These are phyloP conservation scores for Tachypleus tridentatus DNA, from an alignment of 1,140 invertebrate species.

Conservation along the genomic window DNA sequence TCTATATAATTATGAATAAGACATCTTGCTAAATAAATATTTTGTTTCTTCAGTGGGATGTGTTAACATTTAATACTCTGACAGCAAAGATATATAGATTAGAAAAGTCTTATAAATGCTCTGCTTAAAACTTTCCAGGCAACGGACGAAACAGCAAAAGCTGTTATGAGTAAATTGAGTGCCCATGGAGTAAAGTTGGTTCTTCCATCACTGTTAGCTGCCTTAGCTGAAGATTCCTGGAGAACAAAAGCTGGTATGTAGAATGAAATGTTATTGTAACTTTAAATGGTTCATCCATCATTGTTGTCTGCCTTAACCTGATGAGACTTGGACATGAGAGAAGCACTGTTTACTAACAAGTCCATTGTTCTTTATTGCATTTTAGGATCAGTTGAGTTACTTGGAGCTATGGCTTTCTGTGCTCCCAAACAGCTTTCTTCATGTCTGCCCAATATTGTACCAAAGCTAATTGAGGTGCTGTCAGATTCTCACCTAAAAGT, in stretches of 20 bases:
- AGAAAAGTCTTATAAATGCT: no score
- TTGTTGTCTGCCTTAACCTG: no score
- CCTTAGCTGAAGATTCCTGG: conserved; percentile 96
- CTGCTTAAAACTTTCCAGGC: conserved; percentile 43
- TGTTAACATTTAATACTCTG: no score
- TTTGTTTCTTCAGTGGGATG: no score
- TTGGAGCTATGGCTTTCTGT: conserved; percentile 96
- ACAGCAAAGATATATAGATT: no score
- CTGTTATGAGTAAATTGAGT: conserved; percentile 92
- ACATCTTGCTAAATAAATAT: no score
- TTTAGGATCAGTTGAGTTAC: conserved; percentile 80
- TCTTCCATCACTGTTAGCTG: conserved; percentile 73
- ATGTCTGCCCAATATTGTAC: conserved; percentile 94
- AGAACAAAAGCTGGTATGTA: conserved; percentile 81
- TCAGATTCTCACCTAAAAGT: conserved; percentile 97
- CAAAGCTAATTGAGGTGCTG: conserved; percentile 93
- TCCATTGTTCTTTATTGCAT: not conserved
- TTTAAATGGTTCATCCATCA: not conserved
- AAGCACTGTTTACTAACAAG: no score
- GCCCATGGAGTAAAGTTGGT: conserved; percentile 96
- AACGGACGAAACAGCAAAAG: conserved; percentile 85
- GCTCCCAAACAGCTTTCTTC: conserved; percentile 96
- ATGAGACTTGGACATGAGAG: no score
- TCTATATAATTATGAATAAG: no score
- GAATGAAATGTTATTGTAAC: not conserved